Percentiles rank a stretch among this genome's conserved stretches.
phyloP scores from a whole-genome alignment of 2,888 invertebrate species.

The Anticlea derivata region DNA sequence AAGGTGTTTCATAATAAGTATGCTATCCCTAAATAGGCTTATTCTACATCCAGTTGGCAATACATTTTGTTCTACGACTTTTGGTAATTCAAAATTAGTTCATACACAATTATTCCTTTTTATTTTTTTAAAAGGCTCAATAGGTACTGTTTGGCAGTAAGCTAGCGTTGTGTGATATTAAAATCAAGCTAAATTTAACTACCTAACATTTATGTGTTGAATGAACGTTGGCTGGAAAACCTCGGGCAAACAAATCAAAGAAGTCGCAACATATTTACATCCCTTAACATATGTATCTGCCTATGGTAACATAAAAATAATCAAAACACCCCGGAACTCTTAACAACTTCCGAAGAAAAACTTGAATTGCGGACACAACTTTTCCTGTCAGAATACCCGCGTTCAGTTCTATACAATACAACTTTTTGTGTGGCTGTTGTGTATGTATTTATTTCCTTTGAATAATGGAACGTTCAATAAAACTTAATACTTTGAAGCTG shows the following conservation, averaged over 20 bases:
- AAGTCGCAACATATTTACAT: conserved; percentile 1
- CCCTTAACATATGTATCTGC: conserved; percentile 14
- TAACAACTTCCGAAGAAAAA: conserved; percentile 56
- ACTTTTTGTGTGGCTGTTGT: conserved; percentile 17
- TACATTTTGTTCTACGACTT: too few relatives aligned
- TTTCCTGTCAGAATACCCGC: conserved; percentile 50
- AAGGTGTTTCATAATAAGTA: too few relatives aligned
- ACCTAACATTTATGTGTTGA: too few relatives aligned
- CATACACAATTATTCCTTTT: too few relatives aligned
- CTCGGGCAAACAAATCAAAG: conserved; percentile 1
- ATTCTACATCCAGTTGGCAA: too few relatives aligned
- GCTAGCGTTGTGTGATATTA: too few relatives aligned
- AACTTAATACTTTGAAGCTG: conserved; percentile 5
- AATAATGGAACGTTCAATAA: conserved; percentile 7
- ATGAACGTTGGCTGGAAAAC: not conserved
- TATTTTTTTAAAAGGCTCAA: too few relatives aligned
- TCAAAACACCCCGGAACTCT: conserved; percentile 50
- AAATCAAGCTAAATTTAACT: too few relatives aligned
- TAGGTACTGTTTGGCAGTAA: too few relatives aligned
- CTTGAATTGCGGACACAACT: conserved; percentile 57
- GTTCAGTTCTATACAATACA: conserved; percentile 40
- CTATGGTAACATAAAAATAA: conserved; percentile 42
- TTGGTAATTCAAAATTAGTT: too few relatives aligned
- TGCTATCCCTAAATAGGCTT: too few relatives aligned
- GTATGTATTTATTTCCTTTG: not conserved